Evolutionary conservation across 2,888 invertebrate genomes (phyloP), one percentile per base, ranked within the genome.

Genomic region (Therioaphis trifolii): DNA sequence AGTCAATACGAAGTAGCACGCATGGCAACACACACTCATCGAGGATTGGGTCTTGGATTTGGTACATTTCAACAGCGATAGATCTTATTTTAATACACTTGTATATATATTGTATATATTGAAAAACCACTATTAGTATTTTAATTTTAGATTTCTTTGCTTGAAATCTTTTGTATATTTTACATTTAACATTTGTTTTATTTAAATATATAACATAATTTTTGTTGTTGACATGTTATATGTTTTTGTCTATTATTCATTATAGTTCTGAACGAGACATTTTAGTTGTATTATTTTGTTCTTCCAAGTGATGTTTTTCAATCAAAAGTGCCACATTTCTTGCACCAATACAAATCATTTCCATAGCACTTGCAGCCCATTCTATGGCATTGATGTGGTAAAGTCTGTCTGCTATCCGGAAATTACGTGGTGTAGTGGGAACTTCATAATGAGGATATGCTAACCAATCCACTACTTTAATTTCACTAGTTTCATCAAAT

Each of bases 1-100:
- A 95, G 95, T 86, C 98, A 99, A 89, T 99, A 99, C 88, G 97
- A 98, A 89, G 96, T 96, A 78, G 98, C 98, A 0, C 91, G 98
- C 52, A 95, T 97, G 86, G 95, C 96, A 27, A 99, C 98, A 0
- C 98, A 98, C 89, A 97, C 98, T 14, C 97, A 98, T 92, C 91
- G 98, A 1, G 95, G 95, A 0, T 94, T 95, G 0, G 95, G 95
- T 0, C 90, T 95, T 49, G 95, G 95, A 76, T 95, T 95, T 89
- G 90, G 91, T 63, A 91, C 91, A 52, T 87, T 87, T 84, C 87
- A 87, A 75, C 86, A 86, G 29, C 86, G 85, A 55, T 85, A 85
- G 85, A 79, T 77, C 49, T 72, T 72, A 43, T 80, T 12, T n/a
- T 58, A 29, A 21, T n/a, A 80, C 27, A 29, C 58, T 46, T 71